phyloP scores from a whole-genome alignment of 2,797 vertebrate genomes.

The Passerculus sandwichensis region DNA sequence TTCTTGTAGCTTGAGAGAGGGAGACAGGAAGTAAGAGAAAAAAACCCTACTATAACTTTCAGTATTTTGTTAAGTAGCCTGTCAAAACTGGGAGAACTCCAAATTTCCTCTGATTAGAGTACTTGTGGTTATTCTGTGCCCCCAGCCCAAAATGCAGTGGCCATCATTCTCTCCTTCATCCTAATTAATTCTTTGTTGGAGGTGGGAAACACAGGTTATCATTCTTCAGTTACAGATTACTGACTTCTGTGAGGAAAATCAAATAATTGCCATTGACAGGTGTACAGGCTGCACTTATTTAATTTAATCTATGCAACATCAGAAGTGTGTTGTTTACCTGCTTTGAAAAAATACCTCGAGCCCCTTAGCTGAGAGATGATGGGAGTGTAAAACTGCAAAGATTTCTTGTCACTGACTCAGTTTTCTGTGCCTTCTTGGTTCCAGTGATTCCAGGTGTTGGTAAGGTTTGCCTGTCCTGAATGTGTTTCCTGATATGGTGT shows the following conservation, averaged over 20 bases:
- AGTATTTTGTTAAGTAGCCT: neutral
- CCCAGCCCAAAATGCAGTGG: neutral
- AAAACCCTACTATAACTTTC: neutral
- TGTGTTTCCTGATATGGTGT: neutral
- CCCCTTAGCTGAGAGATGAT: neutral
- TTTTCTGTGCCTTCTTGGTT: neutral
- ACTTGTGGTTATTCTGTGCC: neutral
- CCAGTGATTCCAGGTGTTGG: neutral
- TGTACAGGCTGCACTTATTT: neutral
- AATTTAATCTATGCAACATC: neutral
- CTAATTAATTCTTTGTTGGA: neutral
- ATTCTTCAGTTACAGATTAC: neutral
- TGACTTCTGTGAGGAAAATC: neutral
- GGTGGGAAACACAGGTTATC: neutral
- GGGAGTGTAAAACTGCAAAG: neutral
- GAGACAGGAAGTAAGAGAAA: neutral
- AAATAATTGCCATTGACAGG: neutral
- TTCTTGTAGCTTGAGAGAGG: neutral
- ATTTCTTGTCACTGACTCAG: neutral
- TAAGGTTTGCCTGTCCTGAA: neutral
- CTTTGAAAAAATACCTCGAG: neutral
- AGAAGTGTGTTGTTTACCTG: neutral
- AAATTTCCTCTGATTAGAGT: neutral
- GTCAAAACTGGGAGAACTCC: neutral
- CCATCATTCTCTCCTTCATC: neutral